These are phyloP conservation scores for Elanus axillaris DNA, from an alignment of 2,113 vertebrate genomes.

Conservation along the genomic window DNA sequence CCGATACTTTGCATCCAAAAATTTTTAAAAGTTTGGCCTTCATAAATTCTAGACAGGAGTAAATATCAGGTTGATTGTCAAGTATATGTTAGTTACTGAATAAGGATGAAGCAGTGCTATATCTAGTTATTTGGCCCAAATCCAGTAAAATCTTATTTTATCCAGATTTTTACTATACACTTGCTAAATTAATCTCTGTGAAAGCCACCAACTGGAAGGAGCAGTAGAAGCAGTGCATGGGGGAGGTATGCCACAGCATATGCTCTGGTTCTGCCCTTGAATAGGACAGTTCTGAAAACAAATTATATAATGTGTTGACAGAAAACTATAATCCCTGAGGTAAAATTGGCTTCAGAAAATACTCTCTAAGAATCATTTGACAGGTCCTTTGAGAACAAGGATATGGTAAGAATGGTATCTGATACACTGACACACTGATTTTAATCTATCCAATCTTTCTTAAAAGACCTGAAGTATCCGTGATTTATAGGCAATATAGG, in stretches of 20 bases:
- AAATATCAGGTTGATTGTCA: background rate
- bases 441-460: background rate
- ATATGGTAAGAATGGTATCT: background rate
- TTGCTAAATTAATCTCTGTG: constrained; percentile 60
- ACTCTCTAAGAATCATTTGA: constrained; percentile 41
- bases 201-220: constrained; percentile 51
- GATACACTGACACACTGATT: background rate
- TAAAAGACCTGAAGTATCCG: background rate
- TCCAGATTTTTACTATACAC: constrained; percentile 50
- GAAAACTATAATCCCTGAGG: constrained; percentile 50
- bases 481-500: background rate
- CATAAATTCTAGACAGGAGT: background rate
- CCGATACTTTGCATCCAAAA: background rate
- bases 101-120: background rate
- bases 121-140: constrained; percentile 22
- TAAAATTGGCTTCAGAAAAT: constrained; percentile 59
- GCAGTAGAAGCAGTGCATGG: constrained; percentile 8
- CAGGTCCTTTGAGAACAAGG: constrained; percentile 27
- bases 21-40: background rate
- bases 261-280: constrained; percentile 65
- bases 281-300: constrained; percentile 61
- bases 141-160: constrained; percentile 53
- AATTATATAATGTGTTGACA: constrained; percentile 68
- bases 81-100: background rate
- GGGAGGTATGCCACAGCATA: constrained; percentile 51